Evolutionary conservation across 2,888 invertebrate species (phyloP).

Genomic region (Pogonocherus hispidulus): DNA sequence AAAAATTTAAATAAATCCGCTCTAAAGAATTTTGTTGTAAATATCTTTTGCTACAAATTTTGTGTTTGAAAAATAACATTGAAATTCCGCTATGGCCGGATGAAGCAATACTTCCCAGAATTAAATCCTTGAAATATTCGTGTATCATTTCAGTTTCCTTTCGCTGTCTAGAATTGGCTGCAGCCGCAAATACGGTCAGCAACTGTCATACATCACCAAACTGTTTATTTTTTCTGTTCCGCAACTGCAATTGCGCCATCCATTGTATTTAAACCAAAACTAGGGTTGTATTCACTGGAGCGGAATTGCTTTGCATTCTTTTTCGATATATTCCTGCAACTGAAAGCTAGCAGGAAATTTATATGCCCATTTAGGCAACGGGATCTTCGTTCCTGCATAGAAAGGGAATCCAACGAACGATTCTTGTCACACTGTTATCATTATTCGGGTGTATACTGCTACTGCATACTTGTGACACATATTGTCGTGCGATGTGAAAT

Average conservation of each 20-base stretch:
- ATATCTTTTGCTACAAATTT: no score
- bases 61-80: no score
- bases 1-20: no score
- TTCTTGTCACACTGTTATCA: neutral
- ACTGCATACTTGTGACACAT: neutral
- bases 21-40: no score
- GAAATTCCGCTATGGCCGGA: no score
- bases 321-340: conserved; percentile 26
- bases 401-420: neutral
- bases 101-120: no score
- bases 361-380: conserved; percentile 17
- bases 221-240: neutral
- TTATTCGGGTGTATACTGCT: neutral
- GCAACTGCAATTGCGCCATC: conserved; percentile 15
- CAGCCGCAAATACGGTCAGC: neutral
- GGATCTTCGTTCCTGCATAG: neutral
- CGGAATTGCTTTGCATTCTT: conserved; percentile 28
- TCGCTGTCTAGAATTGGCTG: neutral
- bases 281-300: conserved; percentile 5
- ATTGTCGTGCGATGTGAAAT: no score
- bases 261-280: conserved; percentile 17
- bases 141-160: neutral
- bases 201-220: neutral
- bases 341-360: conserved; percentile 17
- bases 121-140: no score